These are phyloP conservation scores for Synergus umbraculus DNA, from an alignment of 2,888 invertebrate species.

Conservation along the genomic window DNA sequence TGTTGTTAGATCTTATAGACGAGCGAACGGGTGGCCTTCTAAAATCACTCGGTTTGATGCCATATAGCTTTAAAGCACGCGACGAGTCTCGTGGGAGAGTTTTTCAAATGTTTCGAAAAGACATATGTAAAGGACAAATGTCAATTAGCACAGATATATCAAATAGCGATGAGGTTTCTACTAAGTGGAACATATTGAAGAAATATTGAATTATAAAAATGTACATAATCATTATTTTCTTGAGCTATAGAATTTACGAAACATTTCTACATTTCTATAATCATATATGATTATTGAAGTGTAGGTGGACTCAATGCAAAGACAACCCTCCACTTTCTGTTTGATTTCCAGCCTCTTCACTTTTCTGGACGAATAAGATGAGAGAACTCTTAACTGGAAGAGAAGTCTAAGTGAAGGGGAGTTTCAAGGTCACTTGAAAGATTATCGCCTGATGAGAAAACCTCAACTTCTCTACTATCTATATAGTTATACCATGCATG, in stretches of 20 bases:
- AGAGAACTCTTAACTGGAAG: not conserved
- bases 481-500: not conserved
- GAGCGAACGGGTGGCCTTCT: conserved; percentile 63
- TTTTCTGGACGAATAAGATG: not conserved
- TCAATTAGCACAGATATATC: too few relatives aligned
- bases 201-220: not conserved
- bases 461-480: not conserved
- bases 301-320: not conserved
- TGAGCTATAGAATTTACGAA: not conserved
- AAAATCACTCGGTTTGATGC: conserved; percentile 52
- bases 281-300: not conserved
- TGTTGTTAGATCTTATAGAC: conserved; percentile 64
- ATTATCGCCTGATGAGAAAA: not conserved
- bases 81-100: not conserved
- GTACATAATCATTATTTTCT: not conserved
- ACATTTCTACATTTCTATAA: not conserved
- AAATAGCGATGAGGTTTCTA: too few relatives aligned
- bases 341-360: not conserved
- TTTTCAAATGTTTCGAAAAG: not conserved
- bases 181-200: too few relatives aligned
- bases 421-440: conserved; percentile 2
- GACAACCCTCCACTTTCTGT: not conserved
- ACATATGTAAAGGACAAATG: not conserved
- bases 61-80: conserved; percentile 4
- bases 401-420: not conserved